Evolutionary conservation across 1,140 invertebrate species (phyloP).

Genomic region (Drosophila bocki): DNA sequence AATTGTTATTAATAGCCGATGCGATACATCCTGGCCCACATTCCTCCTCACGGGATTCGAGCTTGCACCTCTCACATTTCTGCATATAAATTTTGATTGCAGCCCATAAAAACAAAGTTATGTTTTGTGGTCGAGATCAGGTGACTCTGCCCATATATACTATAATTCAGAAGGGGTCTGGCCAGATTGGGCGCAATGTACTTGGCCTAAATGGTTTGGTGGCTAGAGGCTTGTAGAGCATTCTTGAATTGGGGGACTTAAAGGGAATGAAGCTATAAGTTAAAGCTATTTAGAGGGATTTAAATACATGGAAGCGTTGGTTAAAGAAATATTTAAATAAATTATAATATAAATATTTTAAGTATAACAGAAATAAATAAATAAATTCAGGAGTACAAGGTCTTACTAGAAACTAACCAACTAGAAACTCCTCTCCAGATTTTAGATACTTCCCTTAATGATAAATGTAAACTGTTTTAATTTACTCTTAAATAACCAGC

Average conservation of each 20-base stretch:
- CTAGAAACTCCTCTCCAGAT: too few species aligned
- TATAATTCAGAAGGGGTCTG: not conserved
- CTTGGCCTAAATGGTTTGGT: not conserved
- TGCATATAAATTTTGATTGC: constrained; percentile 61
- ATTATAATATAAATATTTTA: not conserved
- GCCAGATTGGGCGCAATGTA: constrained; percentile 2
- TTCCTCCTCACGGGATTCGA: not conserved
- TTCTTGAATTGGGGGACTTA: not conserved
- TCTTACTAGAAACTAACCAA: not conserved
- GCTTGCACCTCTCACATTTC: constrained; percentile 24
- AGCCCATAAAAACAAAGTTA: constrained; percentile 49
- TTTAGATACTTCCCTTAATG: not conserved
- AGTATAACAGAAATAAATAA: not conserved
- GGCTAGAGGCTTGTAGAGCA: not conserved
- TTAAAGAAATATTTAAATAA: not conserved
- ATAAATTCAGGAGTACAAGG: not conserved
- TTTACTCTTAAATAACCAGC: not conserved
- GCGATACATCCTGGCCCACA: constrained; percentile 44
- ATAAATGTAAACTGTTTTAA: not conserved
- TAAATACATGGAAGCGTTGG: not conserved
- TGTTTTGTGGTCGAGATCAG: constrained; percentile 41
- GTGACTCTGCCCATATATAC: constrained; percentile 29
- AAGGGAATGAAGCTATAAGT: not conserved
- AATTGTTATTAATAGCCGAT: constrained; percentile 63
- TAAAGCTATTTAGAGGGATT: not conserved